phyloP scores from a whole-genome alignment of 2,113 vertebrate genomes.

The Chrysemys picta region DNA sequence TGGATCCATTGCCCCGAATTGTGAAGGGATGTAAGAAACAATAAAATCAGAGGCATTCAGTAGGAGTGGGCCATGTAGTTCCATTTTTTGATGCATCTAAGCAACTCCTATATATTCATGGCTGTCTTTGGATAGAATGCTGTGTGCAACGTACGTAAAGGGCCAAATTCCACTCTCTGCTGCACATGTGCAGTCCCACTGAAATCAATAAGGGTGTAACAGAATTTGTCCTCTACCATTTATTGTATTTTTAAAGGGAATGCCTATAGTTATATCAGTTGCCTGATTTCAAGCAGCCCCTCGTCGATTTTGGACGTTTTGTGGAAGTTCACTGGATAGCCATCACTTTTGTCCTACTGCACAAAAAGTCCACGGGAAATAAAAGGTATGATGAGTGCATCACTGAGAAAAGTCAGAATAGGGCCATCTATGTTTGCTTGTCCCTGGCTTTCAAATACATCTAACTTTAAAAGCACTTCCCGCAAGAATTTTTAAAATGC shows the following conservation, averaged over 20 bases:
- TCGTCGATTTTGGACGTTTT: background rate
- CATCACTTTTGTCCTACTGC: background rate
- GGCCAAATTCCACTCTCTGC: constrained; percentile 13
- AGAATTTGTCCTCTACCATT: background rate
- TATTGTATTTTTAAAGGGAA: background rate
- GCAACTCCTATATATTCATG: background rate
- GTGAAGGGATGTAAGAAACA: constrained; percentile 24
- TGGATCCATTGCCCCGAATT: background rate
- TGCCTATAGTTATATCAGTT: background rate
- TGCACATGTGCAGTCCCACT: background rate
- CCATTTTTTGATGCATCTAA: background rate
- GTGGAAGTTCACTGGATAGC: background rate
- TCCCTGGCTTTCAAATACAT: background rate
- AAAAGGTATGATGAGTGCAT: background rate
- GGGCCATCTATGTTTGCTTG: background rate
- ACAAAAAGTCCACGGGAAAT: background rate
- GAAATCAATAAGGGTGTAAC: background rate
- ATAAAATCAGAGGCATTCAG: background rate
- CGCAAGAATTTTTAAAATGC: constrained; percentile 55
- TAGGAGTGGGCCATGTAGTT: background rate
- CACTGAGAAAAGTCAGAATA: background rate
- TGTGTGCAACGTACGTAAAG: background rate
- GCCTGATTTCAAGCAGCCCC: background rate
- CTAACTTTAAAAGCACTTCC: constrained; percentile 72
- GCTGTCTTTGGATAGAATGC: constrained; percentile 22